These are phyloP conservation scores for Phymatocera aterrima DNA, from an alignment of 2,888 invertebrate species.

Conservation along the genomic window DNA sequence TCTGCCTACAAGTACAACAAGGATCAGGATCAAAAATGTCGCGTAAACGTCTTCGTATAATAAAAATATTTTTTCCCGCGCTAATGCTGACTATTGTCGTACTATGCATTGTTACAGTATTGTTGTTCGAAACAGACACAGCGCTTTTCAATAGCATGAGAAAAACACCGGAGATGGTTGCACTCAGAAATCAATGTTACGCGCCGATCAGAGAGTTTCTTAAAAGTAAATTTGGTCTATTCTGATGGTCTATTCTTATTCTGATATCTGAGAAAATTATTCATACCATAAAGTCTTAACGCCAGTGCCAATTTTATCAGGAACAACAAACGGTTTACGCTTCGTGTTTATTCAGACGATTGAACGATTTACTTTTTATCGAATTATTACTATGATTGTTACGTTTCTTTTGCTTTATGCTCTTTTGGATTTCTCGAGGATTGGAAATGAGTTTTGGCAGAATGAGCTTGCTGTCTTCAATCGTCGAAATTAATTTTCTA, in stretches of 20 bases:
- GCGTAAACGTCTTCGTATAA: slow-evolving; percentile 73
- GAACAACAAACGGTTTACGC: not conserved
- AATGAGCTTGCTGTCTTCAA: too few relatives aligned
- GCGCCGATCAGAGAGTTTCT: slow-evolving; percentile 89
- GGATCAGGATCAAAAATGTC: slow-evolving; percentile 37
- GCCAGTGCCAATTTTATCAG: slow-evolving; percentile 60
- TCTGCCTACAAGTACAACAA: slow-evolving; percentile 58
- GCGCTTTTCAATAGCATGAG: slow-evolving; percentile 82
- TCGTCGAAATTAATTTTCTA: too few relatives aligned
- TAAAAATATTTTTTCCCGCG: slow-evolving; percentile 87
- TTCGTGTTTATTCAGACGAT: slow-evolving; percentile 39
- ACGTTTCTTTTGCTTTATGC: too few relatives aligned
- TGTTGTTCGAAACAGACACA: slow-evolving; percentile 88
- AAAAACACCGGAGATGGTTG: slow-evolving; percentile 85
- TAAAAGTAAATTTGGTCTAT: slow-evolving; percentile 80
- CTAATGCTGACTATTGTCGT: slow-evolving; percentile 85
- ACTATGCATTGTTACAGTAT: slow-evolving; percentile 81
- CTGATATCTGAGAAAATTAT: slow-evolving; percentile 50
- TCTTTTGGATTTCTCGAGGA: too few relatives aligned
- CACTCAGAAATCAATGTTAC: slow-evolving; percentile 88
- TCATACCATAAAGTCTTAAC: slow-evolving; percentile 55
- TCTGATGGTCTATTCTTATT: slow-evolving; percentile 78
- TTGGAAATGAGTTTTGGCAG: too few relatives aligned
- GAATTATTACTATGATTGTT: too few relatives aligned
- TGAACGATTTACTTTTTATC: slow-evolving; percentile 11